Conservation (phyloP, 2,888 invertebrate species). For the Drosophila nigritarsus region DNA sequence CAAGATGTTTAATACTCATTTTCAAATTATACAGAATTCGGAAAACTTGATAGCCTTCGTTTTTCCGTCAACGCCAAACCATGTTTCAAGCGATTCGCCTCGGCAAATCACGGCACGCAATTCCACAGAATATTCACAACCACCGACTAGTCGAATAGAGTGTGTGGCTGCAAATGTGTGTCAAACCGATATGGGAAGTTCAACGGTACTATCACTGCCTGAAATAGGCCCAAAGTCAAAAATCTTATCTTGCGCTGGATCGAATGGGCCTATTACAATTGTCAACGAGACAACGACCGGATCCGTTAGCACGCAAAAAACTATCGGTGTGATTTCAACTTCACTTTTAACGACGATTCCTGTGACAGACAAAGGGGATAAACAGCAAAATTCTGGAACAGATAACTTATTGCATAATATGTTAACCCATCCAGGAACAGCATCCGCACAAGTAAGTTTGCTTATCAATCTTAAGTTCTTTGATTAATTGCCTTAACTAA, state of each 20-base stretch:
- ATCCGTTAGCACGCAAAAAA: slow-evolving; percentile 19
- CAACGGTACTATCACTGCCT: slow-evolving; percentile 39
- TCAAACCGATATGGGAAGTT: slow-evolving; percentile 44
- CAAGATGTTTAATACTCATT: slow-evolving; percentile 52
- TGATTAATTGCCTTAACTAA: background rate
- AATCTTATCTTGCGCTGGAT: slow-evolving; percentile 34
- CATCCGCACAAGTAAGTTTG: slow-evolving; percentile 47
- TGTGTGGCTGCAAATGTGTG: slow-evolving; percentile 24
- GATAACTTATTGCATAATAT: slow-evolving; percentile 44
- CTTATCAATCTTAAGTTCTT: background rate
- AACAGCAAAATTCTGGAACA: slow-evolving; percentile 8
- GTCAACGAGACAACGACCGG: slow-evolving; percentile 22
- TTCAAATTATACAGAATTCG: slow-evolving; percentile 87
- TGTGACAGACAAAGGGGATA: slow-evolving; percentile 20
- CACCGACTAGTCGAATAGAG: slow-evolving; percentile 84
- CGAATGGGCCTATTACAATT: slow-evolving; percentile 24
- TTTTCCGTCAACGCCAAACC: slow-evolving; percentile 88
- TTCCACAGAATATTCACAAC: slow-evolving; percentile 88
- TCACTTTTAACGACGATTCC: slow-evolving; percentile 15
- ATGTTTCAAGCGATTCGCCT: slow-evolving; percentile 82
- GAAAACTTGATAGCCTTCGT: slow-evolving; percentile 90
- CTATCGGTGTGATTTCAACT: slow-evolving; percentile 11
- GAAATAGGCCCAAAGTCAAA: slow-evolving; percentile 35
- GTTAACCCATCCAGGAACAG: slow-evolving; percentile 15
- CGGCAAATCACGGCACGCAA: slow-evolving; percentile 89